Conservation (phyloP, 2,888 invertebrate genomes). For the Danaus chrysippus region DNA sequence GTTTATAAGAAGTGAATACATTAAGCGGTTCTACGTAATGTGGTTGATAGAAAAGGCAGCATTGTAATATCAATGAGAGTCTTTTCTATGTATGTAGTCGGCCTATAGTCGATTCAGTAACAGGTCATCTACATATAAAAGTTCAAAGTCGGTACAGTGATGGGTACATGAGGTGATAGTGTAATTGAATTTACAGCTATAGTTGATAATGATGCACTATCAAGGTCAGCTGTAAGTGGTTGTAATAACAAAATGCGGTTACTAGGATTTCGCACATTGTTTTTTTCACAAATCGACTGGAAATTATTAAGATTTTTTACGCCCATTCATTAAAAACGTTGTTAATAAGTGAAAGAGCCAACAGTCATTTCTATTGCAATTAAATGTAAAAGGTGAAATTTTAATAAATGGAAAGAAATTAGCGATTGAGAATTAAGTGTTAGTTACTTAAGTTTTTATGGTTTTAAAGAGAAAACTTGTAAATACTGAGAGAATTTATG, state of each 20-base stretch:
- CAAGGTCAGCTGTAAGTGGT: conserved; percentile 58
- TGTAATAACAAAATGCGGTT: conserved; percentile 48
- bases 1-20: not conserved
- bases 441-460: too few species aligned
- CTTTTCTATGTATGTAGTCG: not conserved
- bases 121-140: not conserved
- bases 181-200: conserved; percentile 49
- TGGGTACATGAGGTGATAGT: conserved; percentile 39
- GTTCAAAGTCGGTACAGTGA: conserved; percentile 17
- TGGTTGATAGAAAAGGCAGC: not conserved
- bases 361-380: not conserved
- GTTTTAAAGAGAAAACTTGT: too few species aligned
- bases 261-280: conserved; percentile 35
- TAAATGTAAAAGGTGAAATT: conserved; percentile 3
- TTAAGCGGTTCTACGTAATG: not conserved
- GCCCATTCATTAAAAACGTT: conserved; percentile 23
- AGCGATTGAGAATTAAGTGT: not conserved
- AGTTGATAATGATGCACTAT: conserved; percentile 65
- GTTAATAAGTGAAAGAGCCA: conserved; percentile 25
- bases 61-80: conserved; percentile 1
- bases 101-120: not conserved
- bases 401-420: not conserved
- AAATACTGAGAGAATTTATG: too few species aligned
- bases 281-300: conserved; percentile 16
- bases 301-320: conserved; percentile 36